Evolutionary conservation across 2,113 vertebrate species (phyloP), one percentile per base, ranked within the genome.

Genomic region (Octodon degus): DNA sequence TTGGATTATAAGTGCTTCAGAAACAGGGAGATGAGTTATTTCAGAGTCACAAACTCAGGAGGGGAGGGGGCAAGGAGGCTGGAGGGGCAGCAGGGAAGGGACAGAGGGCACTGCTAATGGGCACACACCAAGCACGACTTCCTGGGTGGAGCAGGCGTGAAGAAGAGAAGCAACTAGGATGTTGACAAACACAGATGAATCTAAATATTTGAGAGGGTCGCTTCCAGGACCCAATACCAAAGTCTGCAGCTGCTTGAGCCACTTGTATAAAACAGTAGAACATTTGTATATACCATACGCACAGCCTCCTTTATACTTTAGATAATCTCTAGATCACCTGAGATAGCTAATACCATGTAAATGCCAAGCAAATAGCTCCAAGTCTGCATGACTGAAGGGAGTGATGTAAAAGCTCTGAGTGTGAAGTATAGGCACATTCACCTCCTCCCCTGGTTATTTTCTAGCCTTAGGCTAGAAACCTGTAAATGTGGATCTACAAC

Each of bases 1-100:
- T 98, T 94, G 96, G 91, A 98, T 98, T 97, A 96, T 97, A 98
- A 98, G 70, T 96, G 95, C 96, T 87, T 47, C 67, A 87, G 97
- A 97, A 97, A 97, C 94, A 65, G 80, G 68, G 93, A 95, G 77
- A 30, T 91, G 96, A 98, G 62, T 19, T 91, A 97, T 77, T 80
- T 95, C 90, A 37, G 0, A 62, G 74, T 68, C 95, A 85, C 72
- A 96, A 58, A 95, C 93, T 81, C 93, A 50, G 62, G 12, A 90
- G 89, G 37, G 85, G 88, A 76, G 30, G 74, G 70, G 0, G 47
- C 32, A 65, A 40, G 47, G 80, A 65, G 85, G 86, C 94, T 24
- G 32, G 40, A 96, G 79, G 63, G 47, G 50, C 55, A 93, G 70
- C 0, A 74, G 74, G 90, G 58, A 62, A 65, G 7, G 6, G 3